Evolutionary conservation across 2,888 invertebrate genomes (phyloP), one percentile per base, ranked within the genome.

Genomic region (Heliconius erato): DNA sequence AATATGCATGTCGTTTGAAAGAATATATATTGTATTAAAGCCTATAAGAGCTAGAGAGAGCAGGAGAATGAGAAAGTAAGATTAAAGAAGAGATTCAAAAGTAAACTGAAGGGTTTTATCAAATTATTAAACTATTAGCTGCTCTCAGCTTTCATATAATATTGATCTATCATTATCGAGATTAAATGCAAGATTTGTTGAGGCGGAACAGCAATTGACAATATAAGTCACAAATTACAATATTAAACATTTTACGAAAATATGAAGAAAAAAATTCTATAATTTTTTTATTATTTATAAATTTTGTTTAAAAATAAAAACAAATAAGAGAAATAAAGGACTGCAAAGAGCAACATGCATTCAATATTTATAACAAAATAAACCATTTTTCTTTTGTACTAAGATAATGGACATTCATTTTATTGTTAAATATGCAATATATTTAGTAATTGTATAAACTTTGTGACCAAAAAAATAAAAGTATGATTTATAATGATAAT

Each of bases 131-230:
- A 54, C 23, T 59, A 59, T 32, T 9, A 32, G n/a, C 76, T 63
- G 76, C 35, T 35, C 32, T n/a, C 76, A n/a, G 63, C 76, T 76
- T 35, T 35, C n/a, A 76, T 76, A 26, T 23, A 28, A 35, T 54
- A 77, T 40, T 77, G 28, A 59, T 71, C 28, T 71, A 77, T 11
- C 16, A 67, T 26, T 44, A 54, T 77, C 65, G 59, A 59, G 74
- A 65, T 54, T 32, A 69, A 79, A 69, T 69, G 35, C 32, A 40
- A 77, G 69, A 63, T 68, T 69, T 69, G 69, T 63, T 23, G 44
- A 81, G 76, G 81, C 81, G 81, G 80, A 54, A 76, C 69, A 69
- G 69, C 74, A 76, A 77, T 76, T 76, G 59, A 76, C 76, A 23
- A 35, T 67, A 69, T 59, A 59, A 69, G 59, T 35, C 59, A 76